These are phyloP conservation scores for Orius laevigatus DNA, from an alignment of 1,140 invertebrate genomes.

Conservation along the genomic window DNA sequence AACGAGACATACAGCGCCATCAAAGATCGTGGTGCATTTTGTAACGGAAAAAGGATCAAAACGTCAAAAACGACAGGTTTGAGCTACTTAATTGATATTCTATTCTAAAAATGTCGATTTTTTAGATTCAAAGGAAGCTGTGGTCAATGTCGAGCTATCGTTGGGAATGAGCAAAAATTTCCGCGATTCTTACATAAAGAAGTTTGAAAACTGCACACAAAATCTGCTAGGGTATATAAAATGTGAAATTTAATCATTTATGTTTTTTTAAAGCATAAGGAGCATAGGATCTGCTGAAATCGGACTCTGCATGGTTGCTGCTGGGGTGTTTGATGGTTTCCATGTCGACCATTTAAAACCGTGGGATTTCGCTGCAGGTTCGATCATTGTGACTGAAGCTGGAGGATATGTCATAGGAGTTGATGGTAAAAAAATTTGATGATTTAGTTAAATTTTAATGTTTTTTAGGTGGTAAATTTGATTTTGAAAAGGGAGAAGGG, in stretches of 20 bases:
- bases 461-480: too few species aligned
- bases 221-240: constrained; percentile 13
- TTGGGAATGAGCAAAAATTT: constrained; percentile 6
- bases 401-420: constrained; percentile 82
- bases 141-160: constrained; percentile 18
- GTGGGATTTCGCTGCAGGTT: constrained; percentile 80
- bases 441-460: too few species aligned
- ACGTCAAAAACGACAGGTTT: constrained; percentile 47
- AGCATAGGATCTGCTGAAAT: constrained; percentile 76
- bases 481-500: too few species aligned
- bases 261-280: constrained; percentile 52
- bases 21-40: constrained; percentile 71
- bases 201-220: neutral
- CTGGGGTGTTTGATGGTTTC: constrained; percentile 72
- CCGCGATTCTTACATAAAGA: constrained; percentile 10
- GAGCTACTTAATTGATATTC: too few species aligned
- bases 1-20: constrained; percentile 76
- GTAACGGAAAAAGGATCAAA: constrained; percentile 60
- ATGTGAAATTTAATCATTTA: too few species aligned
- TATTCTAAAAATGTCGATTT: too few species aligned
- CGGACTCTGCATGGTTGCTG: constrained; percentile 81
- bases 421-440: constrained; percentile 27
- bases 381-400: constrained; percentile 76
- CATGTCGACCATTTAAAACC: constrained; percentile 80
- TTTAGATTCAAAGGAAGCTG: constrained; percentile 17